Evolutionary conservation across 2,797 vertebrate genomes (phyloP).

Genomic region (Tolypeutes matacus): DNA sequence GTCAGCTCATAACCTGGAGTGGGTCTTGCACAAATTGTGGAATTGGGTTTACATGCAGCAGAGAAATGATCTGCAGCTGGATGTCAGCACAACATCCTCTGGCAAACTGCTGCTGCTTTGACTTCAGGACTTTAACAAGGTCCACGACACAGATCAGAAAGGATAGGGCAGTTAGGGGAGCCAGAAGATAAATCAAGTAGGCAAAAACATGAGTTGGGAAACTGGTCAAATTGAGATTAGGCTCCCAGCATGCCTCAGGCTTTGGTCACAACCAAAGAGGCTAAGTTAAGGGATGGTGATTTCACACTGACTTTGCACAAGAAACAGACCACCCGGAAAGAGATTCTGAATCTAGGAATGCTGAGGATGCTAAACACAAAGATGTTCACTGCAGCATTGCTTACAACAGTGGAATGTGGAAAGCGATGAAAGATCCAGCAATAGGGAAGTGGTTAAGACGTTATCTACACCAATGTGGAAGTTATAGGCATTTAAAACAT

Average conservation of each 20-base stretch:
- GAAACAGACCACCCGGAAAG: neutral
- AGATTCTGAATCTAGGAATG: too few species aligned
- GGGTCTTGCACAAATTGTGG: conserved; percentile 16
- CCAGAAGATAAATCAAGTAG: neutral
- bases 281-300: neutral
- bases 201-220: neutral
- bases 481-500: neutral
- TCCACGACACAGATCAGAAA: neutral
- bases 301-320: neutral
- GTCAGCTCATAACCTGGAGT: conserved; percentile 57
- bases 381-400: fast-evolving
- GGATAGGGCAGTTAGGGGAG: neutral
- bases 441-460: neutral
- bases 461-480: neutral
- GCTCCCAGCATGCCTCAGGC: neutral
- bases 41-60: neutral
- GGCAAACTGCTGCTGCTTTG: neutral
- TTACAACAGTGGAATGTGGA: neutral
- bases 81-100: neutral
- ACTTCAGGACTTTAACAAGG: conserved; percentile 38
- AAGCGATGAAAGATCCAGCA: neutral
- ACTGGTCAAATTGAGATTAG: neutral
- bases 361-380: neutral
- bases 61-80: conserved; percentile 17
- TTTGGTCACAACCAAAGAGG: neutral